Evolutionary conservation across 2,888 invertebrate genomes (phyloP), one percentile per base, ranked within the genome.

Genomic region (Coelopa pilipes): DNA sequence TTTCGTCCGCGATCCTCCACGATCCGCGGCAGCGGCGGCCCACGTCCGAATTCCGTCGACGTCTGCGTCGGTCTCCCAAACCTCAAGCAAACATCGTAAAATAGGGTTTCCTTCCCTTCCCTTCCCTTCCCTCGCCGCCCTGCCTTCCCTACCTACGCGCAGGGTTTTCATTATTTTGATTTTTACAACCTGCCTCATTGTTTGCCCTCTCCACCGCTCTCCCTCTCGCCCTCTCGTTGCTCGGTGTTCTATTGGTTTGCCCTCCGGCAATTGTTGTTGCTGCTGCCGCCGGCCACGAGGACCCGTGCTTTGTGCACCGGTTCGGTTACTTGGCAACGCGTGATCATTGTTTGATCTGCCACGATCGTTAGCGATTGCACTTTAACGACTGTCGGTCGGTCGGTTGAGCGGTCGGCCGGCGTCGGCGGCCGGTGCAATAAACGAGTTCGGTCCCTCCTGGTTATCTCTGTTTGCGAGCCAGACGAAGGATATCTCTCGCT

Each of bases 21-120:
- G 17, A 47, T 11, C n/a, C 63, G n/a, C 15, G 13, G 13, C 46
- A 19, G 49, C 11, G n/a, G 11, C 65, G 65, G 71, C 71, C 65
- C 71, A 71, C 45, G 71, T 71, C 71, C 63, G 55, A 71, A 62
- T 17, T 46, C n/a, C 34, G n/a, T 50, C 17, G 45, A 63, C 53
- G 10, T 47, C 65, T 50, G 21, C 19, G 66, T 66, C 50, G 49
- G 19, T 66, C 13, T 24, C 21, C 47, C 13, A 49, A 66, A 19
- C 53, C 71, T 63, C 55, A 46, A 65, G 65, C 65, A 71, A 71
- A 71, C 71, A 55, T 71, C 71, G 21, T 71, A 71, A 71, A 71
- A 62, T 21, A 70, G 46, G 46, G 49, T 71, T 70, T 59, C 24
- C 34, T 34, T 34, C 7, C 7, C 34, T 34, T 65, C 62, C 45